Base-by-base conservation (phyloP, 2,113 vertebrate species). In the Albula goreensis region DNA sequence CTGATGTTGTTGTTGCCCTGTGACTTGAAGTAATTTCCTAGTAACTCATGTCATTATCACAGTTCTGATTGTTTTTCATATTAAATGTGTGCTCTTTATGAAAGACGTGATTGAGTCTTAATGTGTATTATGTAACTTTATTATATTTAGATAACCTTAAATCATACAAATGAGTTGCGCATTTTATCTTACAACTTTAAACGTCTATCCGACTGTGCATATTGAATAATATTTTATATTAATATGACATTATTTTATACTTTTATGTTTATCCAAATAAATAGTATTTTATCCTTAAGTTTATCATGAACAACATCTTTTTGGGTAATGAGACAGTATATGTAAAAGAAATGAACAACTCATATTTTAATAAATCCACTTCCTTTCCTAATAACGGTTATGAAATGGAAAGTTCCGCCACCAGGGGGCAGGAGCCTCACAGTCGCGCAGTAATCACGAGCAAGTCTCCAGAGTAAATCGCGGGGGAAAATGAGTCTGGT, bases 381-480 rank as follows among this genome's bases (percentile, higher is more conserved):
- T 70, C 19, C 70, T 22, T n/a, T 70, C 13, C 13, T 2, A 17
- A 17, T 70, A 70, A 70, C 13, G 22, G 19, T 11, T 10, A 8
- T 50, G 25, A 2, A 50, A 19, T 50, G 19, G 1, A 31, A 13
- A 8, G 11, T 17, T 13, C 0, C 41, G 31, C 78, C 84, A 85
- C 78, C 56, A 85, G 84, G 79, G 84, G 77, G 77, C 84, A 60
- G 12, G 63, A 63, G 53, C 78, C 41, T 50, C 8, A 60, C 56
- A 85, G 84, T 1, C 8, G 50, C 83, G n/a, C 74, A 78, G 5
- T 56, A 53, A 41, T 41, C 11, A 85, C 22, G 2, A 81, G 7
- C n/a, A 9, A 48, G 19, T 9, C 48, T 41, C 51, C 51, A 78
- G 49, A 86, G 57, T 19, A 79, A 50, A 60, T 60, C 51, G 22